Evolutionary conservation across 2,797 vertebrate genomes (phyloP), one percentile per base, ranked within the genome.

Genomic region (Siniperca scherzeri): DNA sequence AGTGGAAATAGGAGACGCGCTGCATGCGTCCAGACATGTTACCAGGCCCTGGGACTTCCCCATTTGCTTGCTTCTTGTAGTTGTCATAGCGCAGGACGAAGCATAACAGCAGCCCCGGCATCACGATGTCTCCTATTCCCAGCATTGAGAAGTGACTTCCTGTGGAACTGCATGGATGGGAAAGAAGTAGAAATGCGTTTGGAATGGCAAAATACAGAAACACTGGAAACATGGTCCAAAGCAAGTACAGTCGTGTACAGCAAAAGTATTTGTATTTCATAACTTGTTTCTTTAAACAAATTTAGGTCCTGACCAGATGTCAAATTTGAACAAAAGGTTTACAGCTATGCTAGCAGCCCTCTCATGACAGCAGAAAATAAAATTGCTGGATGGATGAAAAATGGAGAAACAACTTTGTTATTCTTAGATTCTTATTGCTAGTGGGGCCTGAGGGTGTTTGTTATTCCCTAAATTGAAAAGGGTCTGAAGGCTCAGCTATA

Each of bases 71-170:
- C 78, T 99, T 99, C 91, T 99, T 99, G 92, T 99, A 99, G 96
- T 99, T 99, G 91, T 99, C 99, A 0, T 99, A 99, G 42, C 99
- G 98, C 77, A 99, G 96, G 70, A 99, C 99, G 0, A 99, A 99
- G 95, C 99, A 99, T 40, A 99, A 93, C 74, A 99, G 97, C 55
- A 99, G 96, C 4, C 99, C 99, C 0, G 99, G 99, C 99, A 99
- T 99, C 94, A 99, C 99, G 0, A 99, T 99, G 86, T 99, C 99
- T 25, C 99, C 99, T 0, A 99, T 99, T 77, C 99, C 99, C 95
- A 99, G 91, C 99, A 99, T 99, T 0, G 99, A 99, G 95, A 99
- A 99, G 93, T 99, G 99, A 90, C 98, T 99, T 84, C 99, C 98
- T 42, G 97, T 98, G 90, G 98, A 99, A 93, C 99, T 99, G 84